Conservation (phyloP, 2,888 invertebrate genomes). For the Meloe dianella region DNA sequence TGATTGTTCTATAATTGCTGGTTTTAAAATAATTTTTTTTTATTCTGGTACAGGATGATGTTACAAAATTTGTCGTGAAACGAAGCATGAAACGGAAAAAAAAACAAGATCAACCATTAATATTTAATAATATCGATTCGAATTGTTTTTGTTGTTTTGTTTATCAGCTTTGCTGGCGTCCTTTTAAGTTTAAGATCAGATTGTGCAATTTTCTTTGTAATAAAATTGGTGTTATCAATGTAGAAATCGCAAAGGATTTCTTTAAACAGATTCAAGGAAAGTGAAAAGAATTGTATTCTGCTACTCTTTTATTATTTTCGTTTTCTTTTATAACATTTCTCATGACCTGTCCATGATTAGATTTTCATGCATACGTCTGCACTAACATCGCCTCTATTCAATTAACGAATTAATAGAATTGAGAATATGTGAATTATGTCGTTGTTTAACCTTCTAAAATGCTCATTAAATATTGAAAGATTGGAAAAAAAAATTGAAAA, state of each 20-base stretch:
- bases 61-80: conserved; percentile 11
- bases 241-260: conserved; percentile 41
- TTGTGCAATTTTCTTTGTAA: background rate
- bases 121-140: background rate
- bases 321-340: conserved; percentile 40
- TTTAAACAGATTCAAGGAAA: conserved; percentile 57
- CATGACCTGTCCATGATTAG: conserved; percentile 40
- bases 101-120: background rate
- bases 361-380: conserved; percentile 48
- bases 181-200: background rate
- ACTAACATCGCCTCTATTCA: conserved; percentile 31
- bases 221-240: conserved; percentile 46
- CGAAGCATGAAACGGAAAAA: conserved; percentile 15
- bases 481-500: background rate
- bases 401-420: conserved; percentile 16
- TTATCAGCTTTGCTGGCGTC: background rate
- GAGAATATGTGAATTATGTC: conserved; percentile 30
- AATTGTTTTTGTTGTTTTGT: background rate
- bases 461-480: background rate
- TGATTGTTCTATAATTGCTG: conserved; percentile 16
- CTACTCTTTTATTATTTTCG: background rate
- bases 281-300: conserved; percentile 56
- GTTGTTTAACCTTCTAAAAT: conserved; percentile 19
- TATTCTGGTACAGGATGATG: conserved; percentile 1
- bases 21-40: conserved; percentile 13